phyloP scores from a whole-genome alignment of 2,797 vertebrate genomes.

The Setipinna tenuifilis region DNA sequence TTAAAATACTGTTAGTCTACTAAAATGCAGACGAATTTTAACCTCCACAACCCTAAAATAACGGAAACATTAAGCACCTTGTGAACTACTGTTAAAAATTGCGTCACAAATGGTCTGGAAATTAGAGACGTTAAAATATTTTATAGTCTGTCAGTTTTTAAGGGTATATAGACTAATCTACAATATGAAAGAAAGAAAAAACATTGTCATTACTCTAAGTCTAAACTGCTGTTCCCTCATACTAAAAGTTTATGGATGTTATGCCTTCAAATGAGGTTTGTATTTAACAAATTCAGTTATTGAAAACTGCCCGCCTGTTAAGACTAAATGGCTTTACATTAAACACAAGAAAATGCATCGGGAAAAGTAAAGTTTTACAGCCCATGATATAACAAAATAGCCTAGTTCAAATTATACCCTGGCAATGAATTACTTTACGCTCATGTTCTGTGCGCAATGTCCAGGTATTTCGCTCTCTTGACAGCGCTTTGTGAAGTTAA shows the following conservation, averaged over 20 bases:
- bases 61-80: neutral
- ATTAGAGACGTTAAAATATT: neutral
- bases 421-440: too few species aligned
- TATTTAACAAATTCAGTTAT: neutral
- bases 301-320: neutral
- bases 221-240: neutral
- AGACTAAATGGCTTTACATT: too few species aligned
- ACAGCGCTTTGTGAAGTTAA: too few species aligned
- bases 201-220: neutral
- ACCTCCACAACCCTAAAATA: neutral
- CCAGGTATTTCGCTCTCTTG: too few species aligned
- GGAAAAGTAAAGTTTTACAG: too few species aligned
- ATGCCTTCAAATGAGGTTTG: neutral
- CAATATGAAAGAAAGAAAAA: neutral
- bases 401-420: too few species aligned
- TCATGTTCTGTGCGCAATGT: too few species aligned
- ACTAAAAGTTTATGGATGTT: neutral
- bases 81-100: neutral
- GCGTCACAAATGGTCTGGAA: neutral
- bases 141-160: neutral
- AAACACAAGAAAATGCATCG: too few species aligned
- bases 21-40: neutral
- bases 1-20: neutral
- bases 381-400: too few species aligned
- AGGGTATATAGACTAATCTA: neutral